A percentile compares a stretch with the other conserved stretches of the same genome.
These are phyloP conservation scores for Drosophila paulistorum DNA, from an alignment of 1,140 invertebrate species.

Conservation along the genomic window DNA sequence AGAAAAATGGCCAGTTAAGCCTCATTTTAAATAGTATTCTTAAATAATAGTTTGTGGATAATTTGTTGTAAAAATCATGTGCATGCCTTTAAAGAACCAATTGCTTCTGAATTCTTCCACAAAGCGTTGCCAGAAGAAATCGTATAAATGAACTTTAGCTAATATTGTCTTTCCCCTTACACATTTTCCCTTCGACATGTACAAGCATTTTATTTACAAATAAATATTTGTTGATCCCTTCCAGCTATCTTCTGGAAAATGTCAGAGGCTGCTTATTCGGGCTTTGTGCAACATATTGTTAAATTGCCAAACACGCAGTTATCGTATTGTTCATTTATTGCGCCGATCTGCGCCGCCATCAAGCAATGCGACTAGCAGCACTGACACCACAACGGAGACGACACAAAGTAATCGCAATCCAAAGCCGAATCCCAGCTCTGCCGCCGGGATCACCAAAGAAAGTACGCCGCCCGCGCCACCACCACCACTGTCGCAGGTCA, in stretches of 20 bases:
- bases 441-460: slow-evolving; percentile 41
- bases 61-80: no score
- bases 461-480: slow-evolving; percentile 18
- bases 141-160: no score
- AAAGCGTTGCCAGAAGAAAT: no score
- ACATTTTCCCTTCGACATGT: no score
- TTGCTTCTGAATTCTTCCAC: no score
- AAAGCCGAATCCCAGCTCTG: neutral
- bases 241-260: slow-evolving; percentile 86
- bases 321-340: slow-evolving; percentile 84
- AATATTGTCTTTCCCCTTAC: no score
- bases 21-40: no score
- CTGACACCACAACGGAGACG: slow-evolving; percentile 13
- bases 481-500: neutral
- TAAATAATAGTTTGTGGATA: no score
- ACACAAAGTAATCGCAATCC: neutral
- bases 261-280: slow-evolving; percentile 88
- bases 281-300: slow-evolving; percentile 89
- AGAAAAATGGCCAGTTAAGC: neutral
- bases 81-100: no score
- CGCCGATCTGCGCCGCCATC: slow-evolving; percentile 42
- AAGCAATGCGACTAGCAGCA: slow-evolving; percentile 30
- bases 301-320: slow-evolving; percentile 85
- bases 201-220: neutral
- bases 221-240: slow-evolving; percentile 18